phyloP scores from a whole-genome alignment of 2,888 invertebrate species.

The Globia sparganii region DNA sequence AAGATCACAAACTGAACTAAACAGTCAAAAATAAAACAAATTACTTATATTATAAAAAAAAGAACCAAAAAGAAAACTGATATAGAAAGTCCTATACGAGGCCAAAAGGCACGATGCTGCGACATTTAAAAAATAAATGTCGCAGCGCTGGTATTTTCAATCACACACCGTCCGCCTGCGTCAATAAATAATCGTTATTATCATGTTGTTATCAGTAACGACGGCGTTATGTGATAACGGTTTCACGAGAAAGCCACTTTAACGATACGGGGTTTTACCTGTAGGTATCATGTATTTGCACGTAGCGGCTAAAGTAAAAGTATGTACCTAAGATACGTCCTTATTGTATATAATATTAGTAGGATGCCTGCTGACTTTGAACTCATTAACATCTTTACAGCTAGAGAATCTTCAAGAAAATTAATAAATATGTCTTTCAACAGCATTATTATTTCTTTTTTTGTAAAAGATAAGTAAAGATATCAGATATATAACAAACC shows the following conservation, averaged over 20 bases:
- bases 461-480: conserved; percentile 8
- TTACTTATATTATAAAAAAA: too few species aligned
- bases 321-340: conserved; percentile 6
- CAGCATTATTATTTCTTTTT: background rate
- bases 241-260: conserved; percentile 22
- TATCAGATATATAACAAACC: conserved; percentile 46
- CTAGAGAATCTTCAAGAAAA: background rate
- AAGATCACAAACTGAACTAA: too few species aligned
- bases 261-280: conserved; percentile 39
- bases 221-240: conserved; percentile 49
- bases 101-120: too few species aligned
- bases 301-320: conserved; percentile 30
- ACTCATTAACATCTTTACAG: background rate
- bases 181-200: conserved; percentile 27
- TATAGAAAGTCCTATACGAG: too few species aligned
- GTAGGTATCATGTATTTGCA: conserved; percentile 23
- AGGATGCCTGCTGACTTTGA: background rate
- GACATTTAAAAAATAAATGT: too few species aligned
- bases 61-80: too few species aligned
- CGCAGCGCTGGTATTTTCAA: too few species aligned
- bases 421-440: background rate
- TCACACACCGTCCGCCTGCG: conserved; percentile 1
- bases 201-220: conserved; percentile 47
- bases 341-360: background rate
- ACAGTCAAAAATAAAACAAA: too few species aligned